These are phyloP conservation scores for Hyposmocoma kahamanoa DNA, from an alignment of 1,140 invertebrate species.

Conservation along the genomic window DNA sequence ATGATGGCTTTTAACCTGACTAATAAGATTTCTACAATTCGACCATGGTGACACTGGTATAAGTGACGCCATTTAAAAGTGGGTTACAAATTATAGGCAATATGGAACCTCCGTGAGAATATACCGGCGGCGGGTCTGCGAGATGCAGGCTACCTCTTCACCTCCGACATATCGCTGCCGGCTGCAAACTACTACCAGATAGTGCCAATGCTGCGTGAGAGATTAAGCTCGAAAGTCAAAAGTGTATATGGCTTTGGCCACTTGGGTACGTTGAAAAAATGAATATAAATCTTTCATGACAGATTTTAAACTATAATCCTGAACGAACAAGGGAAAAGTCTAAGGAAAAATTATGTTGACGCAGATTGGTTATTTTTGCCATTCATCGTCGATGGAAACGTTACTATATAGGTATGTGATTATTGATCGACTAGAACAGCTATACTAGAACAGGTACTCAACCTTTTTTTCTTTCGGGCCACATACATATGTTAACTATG, in stretches of 20 bases:
- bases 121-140: constrained; percentile 88
- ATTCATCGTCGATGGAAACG: too few species aligned
- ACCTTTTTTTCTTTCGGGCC: too few species aligned
- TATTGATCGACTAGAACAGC: too few species aligned
- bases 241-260: constrained; percentile 93
- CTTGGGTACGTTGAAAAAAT: constrained; percentile 87
- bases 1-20: background rate
- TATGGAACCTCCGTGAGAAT: constrained; percentile 91
- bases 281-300: too few species aligned
- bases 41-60: background rate
- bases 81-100: constrained; percentile 70
- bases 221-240: constrained; percentile 75
- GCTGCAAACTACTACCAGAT: constrained; percentile 88
- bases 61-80: background rate
- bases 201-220: constrained; percentile 81
- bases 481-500: too few species aligned
- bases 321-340: too few species aligned
- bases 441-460: too few species aligned
- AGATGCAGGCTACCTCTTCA: constrained; percentile 92
- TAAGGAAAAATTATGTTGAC: too few species aligned
- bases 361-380: too few species aligned
- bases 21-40: background rate
- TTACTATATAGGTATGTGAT: too few species aligned
- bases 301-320: too few species aligned
- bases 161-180: constrained; percentile 96